These are phyloP conservation scores for Heptranchias perlo DNA, from an alignment of 2,113 vertebrate species.

Conservation along the genomic window DNA sequence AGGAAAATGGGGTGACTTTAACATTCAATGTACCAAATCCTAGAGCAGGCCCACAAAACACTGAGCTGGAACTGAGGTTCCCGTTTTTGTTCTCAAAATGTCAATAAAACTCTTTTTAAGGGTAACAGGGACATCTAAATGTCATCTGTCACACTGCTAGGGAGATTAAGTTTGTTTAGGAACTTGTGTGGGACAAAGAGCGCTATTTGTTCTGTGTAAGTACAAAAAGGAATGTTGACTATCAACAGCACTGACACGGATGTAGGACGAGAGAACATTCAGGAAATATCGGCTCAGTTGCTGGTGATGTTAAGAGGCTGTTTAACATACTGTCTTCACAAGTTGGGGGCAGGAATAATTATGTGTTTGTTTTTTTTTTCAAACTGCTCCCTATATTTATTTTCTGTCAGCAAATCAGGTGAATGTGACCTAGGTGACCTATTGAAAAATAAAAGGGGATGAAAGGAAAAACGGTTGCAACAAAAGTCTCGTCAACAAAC, in stretches of 20 bases:
- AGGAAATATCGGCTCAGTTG: slow-evolving; percentile 69
- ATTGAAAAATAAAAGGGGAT: slow-evolving; percentile 40
- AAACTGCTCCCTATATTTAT: background rate
- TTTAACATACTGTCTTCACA: slow-evolving; percentile 54
- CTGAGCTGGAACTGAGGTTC: slow-evolving; percentile 65
- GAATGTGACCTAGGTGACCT: background rate
- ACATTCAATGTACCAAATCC: slow-evolving; percentile 76
- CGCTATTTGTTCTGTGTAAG: slow-evolving; percentile 67
- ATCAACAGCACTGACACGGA: slow-evolving; percentile 69
- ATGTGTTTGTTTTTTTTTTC: background rate
- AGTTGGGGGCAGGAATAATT: slow-evolving; percentile 22
- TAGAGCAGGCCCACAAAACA: slow-evolving; percentile 74
- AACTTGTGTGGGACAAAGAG: slow-evolving; percentile 76
- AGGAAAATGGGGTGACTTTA: slow-evolving; percentile 89
- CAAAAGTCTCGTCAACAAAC: slow-evolving; percentile 54
- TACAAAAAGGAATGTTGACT: slow-evolving; percentile 66
- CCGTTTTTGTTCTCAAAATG: slow-evolving; percentile 77
- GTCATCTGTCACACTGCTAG: slow-evolving; percentile 80
- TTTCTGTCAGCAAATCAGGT: background rate
- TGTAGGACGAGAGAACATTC: slow-evolving; percentile 54
- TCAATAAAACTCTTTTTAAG: slow-evolving; percentile 85
- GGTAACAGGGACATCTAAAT: slow-evolving; percentile 79
- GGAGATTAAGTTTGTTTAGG: slow-evolving; percentile 86
- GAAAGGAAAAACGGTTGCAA: slow-evolving; percentile 55
- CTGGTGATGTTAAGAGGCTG: slow-evolving; percentile 64